These are phyloP conservation scores for human DNA, from an alignment of 2,113 vertebrate species.

Conservation along the genomic window DNA sequence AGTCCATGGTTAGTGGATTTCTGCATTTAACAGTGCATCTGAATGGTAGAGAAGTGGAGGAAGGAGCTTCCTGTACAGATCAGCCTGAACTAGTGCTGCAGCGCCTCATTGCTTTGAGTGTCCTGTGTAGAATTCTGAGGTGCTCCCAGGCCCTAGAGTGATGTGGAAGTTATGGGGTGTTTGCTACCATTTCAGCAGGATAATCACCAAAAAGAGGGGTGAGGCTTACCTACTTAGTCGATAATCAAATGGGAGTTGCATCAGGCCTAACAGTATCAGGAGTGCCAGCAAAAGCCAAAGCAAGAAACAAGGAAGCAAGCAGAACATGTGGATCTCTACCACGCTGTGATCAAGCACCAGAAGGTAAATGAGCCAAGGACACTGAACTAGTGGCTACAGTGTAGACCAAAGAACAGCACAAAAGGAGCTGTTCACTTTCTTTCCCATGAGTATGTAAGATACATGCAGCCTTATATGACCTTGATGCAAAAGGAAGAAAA, in stretches of 20 bases:
- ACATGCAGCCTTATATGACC: background rate
- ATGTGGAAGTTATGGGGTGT: background rate
- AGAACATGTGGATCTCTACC: too few relatives aligned
- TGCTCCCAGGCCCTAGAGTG: background rate
- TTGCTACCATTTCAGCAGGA: background rate
- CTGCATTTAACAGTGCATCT: background rate
- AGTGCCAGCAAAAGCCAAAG: background rate
- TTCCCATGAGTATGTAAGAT: background rate
- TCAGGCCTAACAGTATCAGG: background rate
- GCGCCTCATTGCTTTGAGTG: background rate
- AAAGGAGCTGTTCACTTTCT: background rate
- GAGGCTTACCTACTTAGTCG: background rate
- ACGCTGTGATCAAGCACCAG: background rate
- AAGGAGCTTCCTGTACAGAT: background rate
- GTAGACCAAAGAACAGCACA: background rate
- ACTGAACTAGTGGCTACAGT: background rate
- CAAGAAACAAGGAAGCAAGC: background rate
- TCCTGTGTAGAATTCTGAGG: background rate
- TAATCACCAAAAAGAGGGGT: background rate
- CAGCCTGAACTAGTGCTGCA: background rate
- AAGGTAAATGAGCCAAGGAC: background rate
- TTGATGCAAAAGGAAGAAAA: background rate
- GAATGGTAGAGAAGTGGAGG: background rate
- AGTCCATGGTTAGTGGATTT: background rate
- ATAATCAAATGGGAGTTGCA: background rate